Base-by-base conservation (phyloP, 1,140 invertebrate species). In the Nasonia giraulti region DNA sequence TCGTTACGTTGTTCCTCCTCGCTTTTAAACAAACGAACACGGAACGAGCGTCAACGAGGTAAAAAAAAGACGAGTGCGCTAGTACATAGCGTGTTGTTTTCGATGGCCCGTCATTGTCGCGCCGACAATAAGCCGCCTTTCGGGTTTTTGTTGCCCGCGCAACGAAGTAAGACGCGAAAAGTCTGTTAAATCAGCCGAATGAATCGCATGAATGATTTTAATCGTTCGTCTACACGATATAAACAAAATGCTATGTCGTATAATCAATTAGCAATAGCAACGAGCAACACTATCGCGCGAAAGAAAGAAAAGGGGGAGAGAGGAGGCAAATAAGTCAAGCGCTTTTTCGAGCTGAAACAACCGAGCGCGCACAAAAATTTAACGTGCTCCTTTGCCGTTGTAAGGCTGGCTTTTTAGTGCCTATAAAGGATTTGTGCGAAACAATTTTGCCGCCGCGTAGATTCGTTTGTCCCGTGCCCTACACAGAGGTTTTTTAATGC, bases 391-490 rank as follows among this genome's bases (percentile, higher is more conserved):
- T 71, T 71, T n/a, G 11, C 23, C 23, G 68, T 69, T 71, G 68
- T 71, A 71, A 31, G 27, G 12, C 33, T 17, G 62, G 62, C 47
- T 12, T 75, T 85, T 85, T 81, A 55, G 69, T 86, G 89, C 89
- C 86, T 88, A 91, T 91, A 89, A 89, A 91, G 84, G 86, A 91
- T 91, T 91, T 91, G 90, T 87, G 89, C 86, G 89, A 87, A 90
- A 91, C 90, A 91, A 91, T 91, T 90, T 90, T 75, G 76, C 40
- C 75, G 40, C 68, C 78, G 37, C 87, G 71, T 55, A 81, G 83
- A 23, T 90, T 89, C 84, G 81, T 88, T 87, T 82, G 80, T 86
- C 77, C 47, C 62, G 37, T 7, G 33, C 37, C 62, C 17, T n/a
- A 27, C 31, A 37, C 31, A 62, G 55, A 31, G 66, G 75, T 11